Percentiles rank a stretch among this genome's conserved stretches.
These are phyloP conservation scores for Protonibea diacanthus DNA, from an alignment of 2,797 vertebrate genomes.

Conservation along the genomic window DNA sequence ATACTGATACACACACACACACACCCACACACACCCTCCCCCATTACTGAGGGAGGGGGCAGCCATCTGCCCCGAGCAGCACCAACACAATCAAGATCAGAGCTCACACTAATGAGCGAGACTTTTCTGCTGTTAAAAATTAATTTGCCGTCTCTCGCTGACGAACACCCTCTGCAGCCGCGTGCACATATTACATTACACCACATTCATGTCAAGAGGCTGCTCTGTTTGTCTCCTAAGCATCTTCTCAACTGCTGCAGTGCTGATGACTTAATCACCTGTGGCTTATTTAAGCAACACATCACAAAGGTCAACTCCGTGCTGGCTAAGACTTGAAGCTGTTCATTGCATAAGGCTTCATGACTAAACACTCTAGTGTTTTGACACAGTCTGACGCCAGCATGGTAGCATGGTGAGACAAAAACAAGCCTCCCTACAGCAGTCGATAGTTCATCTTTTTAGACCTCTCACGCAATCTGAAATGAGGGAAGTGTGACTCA, in stretches of 20 bases:
- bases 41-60: slow-evolving; percentile 61
- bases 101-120: slow-evolving; percentile 68
- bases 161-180: slow-evolving; percentile 39
- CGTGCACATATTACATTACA: background rate
- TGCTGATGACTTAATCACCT: slow-evolving; percentile 61
- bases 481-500: slow-evolving; percentile 59
- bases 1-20: slow-evolving; percentile 31
- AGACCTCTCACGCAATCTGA: slow-evolving; percentile 62
- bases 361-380: slow-evolving; percentile 62
- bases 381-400: slow-evolving; percentile 69
- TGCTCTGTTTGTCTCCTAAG: slow-evolving; percentile 34
- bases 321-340: slow-evolving; percentile 29
- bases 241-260: background rate
- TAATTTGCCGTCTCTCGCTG: slow-evolving; percentile 49
- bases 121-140: slow-evolving; percentile 63
- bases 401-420: slow-evolving; percentile 21
- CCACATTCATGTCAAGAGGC: slow-evolving; percentile 21
- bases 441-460: slow-evolving; percentile 60
- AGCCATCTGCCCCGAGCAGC: slow-evolving; percentile 81
- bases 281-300: slow-evolving; percentile 37
- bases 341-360: slow-evolving; percentile 47
- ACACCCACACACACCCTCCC: slow-evolving; percentile 56
- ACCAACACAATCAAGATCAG: slow-evolving; percentile 76
- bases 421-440: slow-evolving; percentile 42
- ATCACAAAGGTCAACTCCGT: slow-evolving; percentile 31